Evolutionary conservation across 2,888 invertebrate species (phyloP), one percentile per base, ranked within the genome.

Genomic region (Cremastinae sp.): DNA sequence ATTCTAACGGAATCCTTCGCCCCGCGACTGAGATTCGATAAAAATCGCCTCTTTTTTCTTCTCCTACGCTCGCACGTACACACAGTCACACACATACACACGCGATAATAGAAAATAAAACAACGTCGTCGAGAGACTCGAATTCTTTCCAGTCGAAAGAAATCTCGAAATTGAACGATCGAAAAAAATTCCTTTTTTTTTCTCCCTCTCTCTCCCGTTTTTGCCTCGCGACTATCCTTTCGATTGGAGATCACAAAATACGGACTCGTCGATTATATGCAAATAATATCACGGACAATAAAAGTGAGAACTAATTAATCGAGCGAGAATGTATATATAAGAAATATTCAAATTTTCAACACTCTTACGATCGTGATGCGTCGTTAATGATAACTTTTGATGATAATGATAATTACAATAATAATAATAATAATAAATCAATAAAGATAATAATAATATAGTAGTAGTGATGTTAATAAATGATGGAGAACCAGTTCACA

Each of bases 211-310:
- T 28, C 2, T 53, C n/a, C 35, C 39, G 10, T 16, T 56, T 39
- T 18, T 2, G 16, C n/a, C 35, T 53, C 39, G n/a, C 43, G 22
- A 62, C 2, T 22, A 18, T 28, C 47, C 37, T 51, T 47, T n/a
- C 43, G 55, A 73, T 61, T 39, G 28, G 65, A 73, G 62, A 75
- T 73, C 20, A 51, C 39, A 53, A 55, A 47, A 53, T 51, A 35
- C 18, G 69, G 53, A 37, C 9, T 66, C 43, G 53, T 49, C 51
- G 66, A 65, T 75, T 62, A 73, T n/a, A n/a, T 49, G 39, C 49
- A 65, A 76, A 70, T 73, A 73, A 75, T 74, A 71, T 78, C 72
- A 78, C 73, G 65, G 73, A 53, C 8, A 18, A 58, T 62, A 55
- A 45, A 55, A 22, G 43, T 14, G 61, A 71, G 45, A 49, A 59